A percentile compares a stretch with the other conserved stretches of the same genome.
Evolutionary conservation across 64 coral and sea anemone species (phyloP).

Genomic region (Catalaphyllia jardinei): DNA sequence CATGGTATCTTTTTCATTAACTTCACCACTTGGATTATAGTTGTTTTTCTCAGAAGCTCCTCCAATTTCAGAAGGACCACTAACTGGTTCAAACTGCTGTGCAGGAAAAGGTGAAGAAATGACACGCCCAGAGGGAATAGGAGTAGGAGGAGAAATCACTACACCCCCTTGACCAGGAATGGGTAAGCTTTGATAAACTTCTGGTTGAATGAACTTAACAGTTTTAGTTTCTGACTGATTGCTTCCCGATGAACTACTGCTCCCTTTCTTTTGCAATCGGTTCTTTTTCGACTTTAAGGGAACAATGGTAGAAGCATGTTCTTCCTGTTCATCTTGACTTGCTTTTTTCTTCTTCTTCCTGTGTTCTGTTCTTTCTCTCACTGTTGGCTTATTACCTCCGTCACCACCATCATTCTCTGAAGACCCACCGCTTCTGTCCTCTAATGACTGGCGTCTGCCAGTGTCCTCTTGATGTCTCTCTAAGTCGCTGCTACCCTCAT

Average conservation of each 20-base stretch:
- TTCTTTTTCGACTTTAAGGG: constrained; percentile 31
- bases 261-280: constrained; percentile 23
- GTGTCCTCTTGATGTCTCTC: background rate
- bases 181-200: constrained; percentile 57
- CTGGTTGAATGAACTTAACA: constrained; percentile 89
- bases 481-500: constrained; percentile 14
- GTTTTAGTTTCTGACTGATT: constrained; percentile 35
- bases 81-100: background rate
- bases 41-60: background rate
- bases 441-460: background rate
- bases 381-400: background rate
- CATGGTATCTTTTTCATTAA: background rate
- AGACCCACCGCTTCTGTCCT: background rate
- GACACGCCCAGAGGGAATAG: constrained; percentile 75
- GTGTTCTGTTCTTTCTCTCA: background rate
- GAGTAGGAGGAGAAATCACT: constrained; percentile 59
- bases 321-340: constrained; percentile 24
- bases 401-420: background rate
- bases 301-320: background rate
- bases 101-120: constrained; percentile 60
- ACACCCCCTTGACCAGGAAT: constrained; percentile 44
- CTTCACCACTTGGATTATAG: constrained; percentile 1
- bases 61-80: constrained; percentile 13
- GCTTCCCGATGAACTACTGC: constrained; percentile 17
- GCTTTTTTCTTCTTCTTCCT: constrained; percentile 11